Evolutionary conservation across 2,113 vertebrate species (phyloP), one percentile per base, ranked within the genome.

Genomic region (Anhinga rufa): DNA sequence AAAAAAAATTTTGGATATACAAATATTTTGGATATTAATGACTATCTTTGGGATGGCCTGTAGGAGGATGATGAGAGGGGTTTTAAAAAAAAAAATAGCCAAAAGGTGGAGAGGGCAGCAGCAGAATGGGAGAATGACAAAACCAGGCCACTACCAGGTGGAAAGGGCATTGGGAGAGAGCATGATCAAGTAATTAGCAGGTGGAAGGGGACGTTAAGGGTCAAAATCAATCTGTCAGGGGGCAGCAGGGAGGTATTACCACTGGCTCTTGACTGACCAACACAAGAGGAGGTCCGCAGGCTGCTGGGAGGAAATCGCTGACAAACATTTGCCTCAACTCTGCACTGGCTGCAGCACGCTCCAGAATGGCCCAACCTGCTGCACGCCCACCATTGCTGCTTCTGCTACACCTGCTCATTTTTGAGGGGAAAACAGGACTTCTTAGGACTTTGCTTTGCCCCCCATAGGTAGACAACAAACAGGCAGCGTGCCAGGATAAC

Each of bases 201-300:
- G 86, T 92, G 91, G 58, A 97, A 95, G 75, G 84, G 57, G 51
- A 72, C 49, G 32, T n/a, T 68, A 79, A 89, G 70, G 86, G 92
- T 95, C 92, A 80, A 65, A 87, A 92, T 58, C 70, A 91, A 88
- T 87, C 62, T 86, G 55, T 32, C 62, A 79, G 61, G 31, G 46
- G 65, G 31, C 58, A 74, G 83, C 54, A 66, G 32, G 49, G 58
- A 74, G 24, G 46, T 54, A 49, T 85, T 42, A 69, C 36, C 42
- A 38, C 36, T 4, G 29, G 49, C 28, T 81, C 64, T 85, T 11
- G 1, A 51, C 51, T 60, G 48, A 66, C 48, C 81, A 57, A 18
- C 2, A 1, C 55, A 49, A 62, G 20, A 58, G 20, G 17, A 54
- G 34, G 2, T 22, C 48, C 4, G 4, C 21, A 57, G 38, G 46